A percentile compares a stretch with the other conserved stretches of the same genome.
Evolutionary conservation across 2,797 vertebrate species (phyloP).

Genomic region (Phoeniculus purpureus): DNA sequence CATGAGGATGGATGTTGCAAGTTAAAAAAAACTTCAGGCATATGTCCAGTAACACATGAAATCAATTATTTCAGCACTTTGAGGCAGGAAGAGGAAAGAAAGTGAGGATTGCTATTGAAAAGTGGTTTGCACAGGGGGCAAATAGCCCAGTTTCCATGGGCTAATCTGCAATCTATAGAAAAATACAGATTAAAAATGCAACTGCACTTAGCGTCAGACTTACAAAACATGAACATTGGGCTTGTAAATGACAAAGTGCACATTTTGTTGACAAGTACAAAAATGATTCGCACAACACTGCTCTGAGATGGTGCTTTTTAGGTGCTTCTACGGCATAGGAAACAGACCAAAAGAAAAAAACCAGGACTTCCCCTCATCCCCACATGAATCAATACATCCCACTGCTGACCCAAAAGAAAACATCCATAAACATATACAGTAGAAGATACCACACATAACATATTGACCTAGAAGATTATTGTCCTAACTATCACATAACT

Average conservation of each 20-base stretch:
- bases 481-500: background rate
- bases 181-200: background rate
- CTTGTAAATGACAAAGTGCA: background rate
- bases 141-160: background rate
- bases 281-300: background rate
- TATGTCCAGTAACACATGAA: background rate
- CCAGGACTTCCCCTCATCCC: accelerated
- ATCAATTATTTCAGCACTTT: background rate
- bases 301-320: background rate
- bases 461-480: background rate
- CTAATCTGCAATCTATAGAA: background rate
- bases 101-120: background rate
- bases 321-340: background rate
- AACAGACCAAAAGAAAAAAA: background rate
- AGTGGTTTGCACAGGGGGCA: background rate
- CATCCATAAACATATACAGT: accelerated
- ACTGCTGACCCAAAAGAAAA: background rate
- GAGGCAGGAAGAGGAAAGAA: background rate
- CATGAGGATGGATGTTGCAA: background rate
- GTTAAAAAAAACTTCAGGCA: background rate
- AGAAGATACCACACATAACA: background rate
- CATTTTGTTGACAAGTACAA: background rate
- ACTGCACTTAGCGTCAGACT: background rate
- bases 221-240: background rate
- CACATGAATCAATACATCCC: background rate